These are phyloP conservation scores for Drosophila melanica DNA, from an alignment of 1,140 invertebrate genomes.

Conservation along the genomic window DNA sequence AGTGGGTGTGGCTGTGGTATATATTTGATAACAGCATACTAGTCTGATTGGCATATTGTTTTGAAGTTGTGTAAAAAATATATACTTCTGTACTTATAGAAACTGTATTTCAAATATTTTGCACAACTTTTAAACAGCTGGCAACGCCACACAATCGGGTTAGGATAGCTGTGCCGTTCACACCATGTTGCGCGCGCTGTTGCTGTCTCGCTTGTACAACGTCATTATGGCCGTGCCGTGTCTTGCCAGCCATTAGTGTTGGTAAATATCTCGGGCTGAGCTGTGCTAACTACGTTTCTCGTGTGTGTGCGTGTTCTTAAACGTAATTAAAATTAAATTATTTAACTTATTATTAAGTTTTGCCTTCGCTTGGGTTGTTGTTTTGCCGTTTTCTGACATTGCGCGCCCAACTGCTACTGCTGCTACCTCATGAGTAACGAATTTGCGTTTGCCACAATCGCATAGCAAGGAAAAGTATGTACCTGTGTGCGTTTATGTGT, in stretches of 20 bases:
- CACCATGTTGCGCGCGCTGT: conserved; percentile 65
- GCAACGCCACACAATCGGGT: conserved; percentile 36
- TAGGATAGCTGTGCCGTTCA: conserved; percentile 54
- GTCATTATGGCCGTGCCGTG: conserved; percentile 57
- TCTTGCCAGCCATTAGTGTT: conserved; percentile 40
- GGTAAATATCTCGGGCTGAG: conserved; percentile 53
- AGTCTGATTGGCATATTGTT: conserved; percentile 19
- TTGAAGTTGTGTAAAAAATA: background rate
- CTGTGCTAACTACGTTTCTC: conserved; percentile 70
- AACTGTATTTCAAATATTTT: conserved; percentile 25
- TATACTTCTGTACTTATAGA: background rate
- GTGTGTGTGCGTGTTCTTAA: conserved; percentile 74
- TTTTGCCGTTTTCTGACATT: conserved; percentile 27
- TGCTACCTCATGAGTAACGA: conserved; percentile 40
- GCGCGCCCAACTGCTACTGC: conserved; percentile 20
- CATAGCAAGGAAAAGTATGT: conserved; percentile 66
- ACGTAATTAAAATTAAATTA: conserved; percentile 81
- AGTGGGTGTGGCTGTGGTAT: conserved; percentile 23
- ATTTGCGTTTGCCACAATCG: conserved; percentile 51
- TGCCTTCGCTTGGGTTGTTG: conserved; percentile 43
- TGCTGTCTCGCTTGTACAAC: conserved; percentile 57
- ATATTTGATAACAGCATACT: conserved; percentile 12
- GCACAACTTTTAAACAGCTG: conserved; percentile 26
- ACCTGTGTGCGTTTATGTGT: conserved; percentile 38
- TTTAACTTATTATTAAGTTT: conserved; percentile 81